Conservation (phyloP, 2,888 invertebrate genomes). For the Amitus sp. region DNA sequence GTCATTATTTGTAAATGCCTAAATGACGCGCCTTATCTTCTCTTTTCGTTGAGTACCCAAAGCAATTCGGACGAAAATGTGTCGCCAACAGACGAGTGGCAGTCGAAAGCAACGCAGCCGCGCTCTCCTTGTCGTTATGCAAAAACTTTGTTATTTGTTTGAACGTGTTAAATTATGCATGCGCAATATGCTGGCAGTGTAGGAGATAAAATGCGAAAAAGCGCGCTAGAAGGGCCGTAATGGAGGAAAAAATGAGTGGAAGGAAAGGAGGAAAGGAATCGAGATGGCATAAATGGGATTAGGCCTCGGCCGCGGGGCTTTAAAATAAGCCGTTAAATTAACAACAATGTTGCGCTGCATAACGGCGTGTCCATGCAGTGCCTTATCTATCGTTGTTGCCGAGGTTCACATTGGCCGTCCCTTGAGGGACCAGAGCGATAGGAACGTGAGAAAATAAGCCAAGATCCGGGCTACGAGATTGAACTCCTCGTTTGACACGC, state of each 20-base stretch:
- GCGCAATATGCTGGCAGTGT: conserved; percentile 60
- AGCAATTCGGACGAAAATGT: conserved; percentile 57
- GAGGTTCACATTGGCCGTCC: conserved; percentile 20
- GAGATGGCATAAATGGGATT: conserved; percentile 43
- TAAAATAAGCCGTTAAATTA: conserved; percentile 54
- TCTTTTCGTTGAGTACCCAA: conserved; percentile 23
- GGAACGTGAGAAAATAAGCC: conserved; percentile 21
- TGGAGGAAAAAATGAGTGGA: conserved; percentile 36
- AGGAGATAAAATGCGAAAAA: conserved; percentile 27
- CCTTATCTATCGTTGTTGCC: conserved; percentile 17
- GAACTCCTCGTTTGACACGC: conserved; percentile 19
- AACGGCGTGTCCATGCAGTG: conserved; percentile 46
- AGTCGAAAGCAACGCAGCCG: conserved; percentile 52
- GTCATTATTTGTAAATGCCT: too few relatives aligned
- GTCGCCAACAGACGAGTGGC: conserved; percentile 56
- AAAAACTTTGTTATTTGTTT: conserved; percentile 65
- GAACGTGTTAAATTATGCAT: conserved; percentile 64
- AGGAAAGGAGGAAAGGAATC: conserved; percentile 37
- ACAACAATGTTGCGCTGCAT: conserved; percentile 53
- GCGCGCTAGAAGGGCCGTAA: conserved; percentile 34
- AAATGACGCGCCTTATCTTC: conserved; percentile 30
- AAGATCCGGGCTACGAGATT: conserved; percentile 22
- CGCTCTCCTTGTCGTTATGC: conserved; percentile 57
- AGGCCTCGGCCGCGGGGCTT: conserved; percentile 31
- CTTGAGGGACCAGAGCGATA: conserved; percentile 18